These are phyloP conservation scores for Penaeus vannamei DNA, from an alignment of 1,140 invertebrate species.

Conservation along the genomic window DNA sequence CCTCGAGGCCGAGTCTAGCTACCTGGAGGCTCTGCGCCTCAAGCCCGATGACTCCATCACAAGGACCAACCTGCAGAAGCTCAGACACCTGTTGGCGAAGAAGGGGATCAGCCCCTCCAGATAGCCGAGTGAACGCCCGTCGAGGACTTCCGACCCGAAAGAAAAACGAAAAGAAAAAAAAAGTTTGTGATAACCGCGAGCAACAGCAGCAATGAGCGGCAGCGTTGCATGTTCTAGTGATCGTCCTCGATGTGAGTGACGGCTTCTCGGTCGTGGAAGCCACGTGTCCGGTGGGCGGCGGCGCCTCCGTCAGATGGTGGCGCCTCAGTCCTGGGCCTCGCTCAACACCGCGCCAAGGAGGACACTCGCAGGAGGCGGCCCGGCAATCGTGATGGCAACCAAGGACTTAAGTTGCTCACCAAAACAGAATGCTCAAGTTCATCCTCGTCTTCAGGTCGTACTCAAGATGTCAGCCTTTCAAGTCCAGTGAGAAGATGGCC, in stretches of 20 bases:
- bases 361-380: too few species aligned
- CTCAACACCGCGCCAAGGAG: not conserved
- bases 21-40: slow-evolving; percentile 81
- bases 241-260: not conserved
- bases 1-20: slow-evolving; percentile 86
- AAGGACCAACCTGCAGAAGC: slow-evolving; percentile 68
- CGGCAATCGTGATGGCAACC: slow-evolving; percentile 14
- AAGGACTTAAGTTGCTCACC: slow-evolving; percentile 28
- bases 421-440: slow-evolving; percentile 52
- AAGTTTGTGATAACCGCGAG: not conserved
- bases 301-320: too few species aligned
- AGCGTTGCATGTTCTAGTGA: not conserved
- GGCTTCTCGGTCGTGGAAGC: too few species aligned
- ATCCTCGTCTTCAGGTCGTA: slow-evolving; percentile 27
- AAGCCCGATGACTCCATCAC: slow-evolving; percentile 68
- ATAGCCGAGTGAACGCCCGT: slow-evolving; percentile 42
- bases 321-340: not conserved
- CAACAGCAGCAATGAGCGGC: not conserved
- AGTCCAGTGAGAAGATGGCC: slow-evolving; percentile 33
- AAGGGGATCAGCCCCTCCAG: slow-evolving; percentile 66
- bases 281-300: too few species aligned
- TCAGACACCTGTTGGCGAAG: slow-evolving; percentile 67
- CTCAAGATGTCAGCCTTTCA: not conserved
- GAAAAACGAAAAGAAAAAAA: not conserved
- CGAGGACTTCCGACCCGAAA: not conserved